Evolutionary conservation across 1,140 invertebrate genomes (phyloP), one percentile per base, ranked within the genome.

Genomic region (Saccostrea cuccullata): DNA sequence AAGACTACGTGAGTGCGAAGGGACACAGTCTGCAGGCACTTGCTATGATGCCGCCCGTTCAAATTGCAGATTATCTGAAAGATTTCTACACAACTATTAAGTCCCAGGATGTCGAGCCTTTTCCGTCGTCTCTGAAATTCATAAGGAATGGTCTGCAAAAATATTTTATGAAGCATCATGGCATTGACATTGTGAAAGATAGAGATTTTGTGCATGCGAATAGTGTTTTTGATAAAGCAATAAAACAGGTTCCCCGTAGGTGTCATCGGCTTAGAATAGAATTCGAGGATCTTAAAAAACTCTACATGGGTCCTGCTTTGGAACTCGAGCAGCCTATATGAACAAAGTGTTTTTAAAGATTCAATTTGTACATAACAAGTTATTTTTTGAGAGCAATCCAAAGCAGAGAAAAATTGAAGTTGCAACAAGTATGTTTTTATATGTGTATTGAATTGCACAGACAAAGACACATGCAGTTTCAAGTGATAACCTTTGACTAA

Each of bases 271-370:
- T 90, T 30, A 55, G 91, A 55, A 91, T 94, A 40, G 93, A 94
- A 85, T 90, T 90, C 55, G 92, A 93, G n/a, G 92, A 93, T 86
- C 86, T 94, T 83, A 91, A 90, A 60, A 92, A 93, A 55, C 92
- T 94, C n/a, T 94, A 94, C 88, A 84, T 94, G 36, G 90, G 92
- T 85, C 90, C 91, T 26, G 92, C 92, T 17, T 92, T 94, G 91
- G 91, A 93, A 60, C 77, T 91, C 13, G 91, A 91, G 86, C 91
- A 91, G 82, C 93, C 93, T n/a, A n/a, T n/a, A n/a, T n/a, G n/a
- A n/a, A n/a, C n/a, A n/a, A n/a, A n/a, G n/a, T n/a, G n/a, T n/a
- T n/a, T n/a, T n/a, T n/a, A n/a, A n/a, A n/a, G n/a, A n/a, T n/a
- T n/a, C n/a, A n/a, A n/a, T n/a, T n/a, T n/a, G n/a, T n/a, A n/a